A percentile compares a stretch with the other conserved stretches of the same genome.
phyloP scores from a whole-genome alignment of 1,140 invertebrate genomes.

The Bactericera cockerelli region DNA sequence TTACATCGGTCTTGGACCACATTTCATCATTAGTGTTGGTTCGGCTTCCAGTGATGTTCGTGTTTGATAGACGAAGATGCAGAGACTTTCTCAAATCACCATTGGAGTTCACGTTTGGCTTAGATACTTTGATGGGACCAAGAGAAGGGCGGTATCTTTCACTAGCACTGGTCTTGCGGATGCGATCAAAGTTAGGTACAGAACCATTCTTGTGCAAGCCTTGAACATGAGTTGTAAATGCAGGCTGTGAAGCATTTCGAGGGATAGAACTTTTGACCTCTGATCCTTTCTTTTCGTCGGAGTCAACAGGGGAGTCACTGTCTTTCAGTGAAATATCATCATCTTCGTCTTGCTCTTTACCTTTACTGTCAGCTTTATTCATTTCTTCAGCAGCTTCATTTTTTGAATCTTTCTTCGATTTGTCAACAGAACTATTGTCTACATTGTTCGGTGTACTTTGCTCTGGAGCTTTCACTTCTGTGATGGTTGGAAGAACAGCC shows the following conservation, averaged over 20 bases:
- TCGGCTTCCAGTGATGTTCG: conserved; percentile 39
- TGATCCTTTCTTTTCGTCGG: conserved; percentile 19
- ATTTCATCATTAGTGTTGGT: conserved; percentile 42
- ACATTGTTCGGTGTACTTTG: conserved; percentile 37
- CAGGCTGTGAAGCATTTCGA: conserved; percentile 67
- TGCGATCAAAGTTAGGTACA: conserved; percentile 70
- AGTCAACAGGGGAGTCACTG: background rate
- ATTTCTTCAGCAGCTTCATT: conserved; percentile 23
- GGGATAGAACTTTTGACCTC: conserved; percentile 36
- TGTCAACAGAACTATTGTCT: conserved; percentile 30
- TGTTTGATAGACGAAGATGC: conserved; percentile 38
- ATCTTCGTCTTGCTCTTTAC: conserved; percentile 10
- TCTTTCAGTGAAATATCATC: background rate
- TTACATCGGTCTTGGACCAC: conserved; percentile 29
- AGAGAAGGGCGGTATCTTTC: conserved; percentile 61
- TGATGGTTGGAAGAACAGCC: conserved; percentile 74
- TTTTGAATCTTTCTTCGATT: conserved; percentile 18
- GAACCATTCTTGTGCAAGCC: conserved; percentile 72
- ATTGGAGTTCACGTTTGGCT: conserved; percentile 41
- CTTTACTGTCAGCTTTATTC: conserved; percentile 27
- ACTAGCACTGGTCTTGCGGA: conserved; percentile 59
- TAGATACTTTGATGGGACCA: conserved; percentile 52
- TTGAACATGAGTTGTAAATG: conserved; percentile 61
- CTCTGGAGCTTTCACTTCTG: conserved; percentile 59
- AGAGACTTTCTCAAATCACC: conserved; percentile 37